Evolutionary conservation across 92 coral and sea anemone species (phyloP).

Genomic region (Phenganax stokvisi): DNA sequence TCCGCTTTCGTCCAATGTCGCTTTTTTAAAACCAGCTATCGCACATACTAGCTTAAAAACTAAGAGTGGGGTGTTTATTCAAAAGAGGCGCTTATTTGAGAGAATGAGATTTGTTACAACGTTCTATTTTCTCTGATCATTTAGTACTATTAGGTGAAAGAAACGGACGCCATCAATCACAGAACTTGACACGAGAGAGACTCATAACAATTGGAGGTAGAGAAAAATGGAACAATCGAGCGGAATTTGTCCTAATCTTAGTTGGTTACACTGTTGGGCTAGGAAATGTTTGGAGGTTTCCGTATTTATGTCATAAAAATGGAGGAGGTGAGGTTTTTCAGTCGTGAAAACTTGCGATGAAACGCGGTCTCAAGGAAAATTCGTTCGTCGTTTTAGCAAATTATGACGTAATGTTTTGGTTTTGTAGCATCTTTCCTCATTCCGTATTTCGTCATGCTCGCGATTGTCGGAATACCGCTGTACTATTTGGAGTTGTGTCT

Average conservation of each 20-base stretch:
- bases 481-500: constrained; percentile 98
- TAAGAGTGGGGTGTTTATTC: too few relatives aligned
- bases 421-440: constrained; percentile 83
- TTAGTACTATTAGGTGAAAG: constrained; percentile 45
- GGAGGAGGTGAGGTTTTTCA: constrained; percentile 83
- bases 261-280: constrained; percentile 93
- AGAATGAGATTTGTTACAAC: neutral
- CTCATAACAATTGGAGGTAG: constrained; percentile 45
- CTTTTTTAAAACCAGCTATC: too few relatives aligned
- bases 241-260: constrained; percentile 80
- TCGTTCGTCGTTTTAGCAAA: too few relatives aligned
- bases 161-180: constrained; percentile 38
- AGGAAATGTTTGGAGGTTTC: constrained; percentile 96
- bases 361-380: neutral
- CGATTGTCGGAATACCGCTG: constrained; percentile 90
- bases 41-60: too few relatives aligned
- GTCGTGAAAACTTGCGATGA: neutral
- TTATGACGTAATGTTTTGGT: neutral
- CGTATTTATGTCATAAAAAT: constrained; percentile 86
- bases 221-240: constrained; percentile 87
- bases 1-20: too few relatives aligned
- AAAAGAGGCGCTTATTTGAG: too few relatives aligned
- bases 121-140: constrained; percentile 33
- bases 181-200: constrained; percentile 31
- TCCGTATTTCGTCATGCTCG: constrained; percentile 95